Evolutionary conservation across 2,888 invertebrate species (phyloP), one percentile per base, ranked within the genome.

Genomic region (Notodonta ziczac): DNA sequence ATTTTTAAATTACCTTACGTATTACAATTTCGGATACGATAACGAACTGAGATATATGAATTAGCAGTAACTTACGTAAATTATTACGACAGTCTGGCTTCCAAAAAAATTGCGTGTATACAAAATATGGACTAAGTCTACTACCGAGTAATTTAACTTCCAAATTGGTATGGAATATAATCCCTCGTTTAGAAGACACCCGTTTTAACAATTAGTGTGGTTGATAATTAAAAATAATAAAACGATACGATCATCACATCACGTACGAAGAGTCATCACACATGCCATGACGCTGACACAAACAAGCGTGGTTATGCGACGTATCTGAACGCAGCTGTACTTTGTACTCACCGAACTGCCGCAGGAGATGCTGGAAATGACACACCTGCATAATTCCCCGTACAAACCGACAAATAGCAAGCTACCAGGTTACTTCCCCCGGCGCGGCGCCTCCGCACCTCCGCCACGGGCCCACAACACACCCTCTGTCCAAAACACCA

Each of bases 321-420:
- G 61, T 68, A 61, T 24, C 24, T 79, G 79, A 77, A 72, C 80
- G 76, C 81, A 69, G 65, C 74, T 73, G 67, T 73, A 94, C 94
- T 94, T 2, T 24, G 24, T 86, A 94, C 94, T 94, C 88, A 94
- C 94, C 94, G 87, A 94, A 91, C 86, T 93, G 94, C 84, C 94
- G 87, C 80, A 94, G 80, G 65, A 94, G 93, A 78, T 94, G 94
- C 86, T 94, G 94, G 93, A 94, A 94, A 93, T 94, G 94, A 90
- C 94, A 94, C 89, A 94, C 94, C 89, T 94, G 94, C 94, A 94
- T 94, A 86, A 87, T 93, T 83, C 83, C 89, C 86, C 83, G 87
- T 84, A 85, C 82, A 87, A 88, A 86, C 80, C 79, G 84, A 84
- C 83, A 86, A 87, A 84, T 84, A 89, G 86, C 82, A 85, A 89